Base-by-base conservation (phyloP, 2,888 invertebrate genomes). In the Luperina nickerlii region DNA sequence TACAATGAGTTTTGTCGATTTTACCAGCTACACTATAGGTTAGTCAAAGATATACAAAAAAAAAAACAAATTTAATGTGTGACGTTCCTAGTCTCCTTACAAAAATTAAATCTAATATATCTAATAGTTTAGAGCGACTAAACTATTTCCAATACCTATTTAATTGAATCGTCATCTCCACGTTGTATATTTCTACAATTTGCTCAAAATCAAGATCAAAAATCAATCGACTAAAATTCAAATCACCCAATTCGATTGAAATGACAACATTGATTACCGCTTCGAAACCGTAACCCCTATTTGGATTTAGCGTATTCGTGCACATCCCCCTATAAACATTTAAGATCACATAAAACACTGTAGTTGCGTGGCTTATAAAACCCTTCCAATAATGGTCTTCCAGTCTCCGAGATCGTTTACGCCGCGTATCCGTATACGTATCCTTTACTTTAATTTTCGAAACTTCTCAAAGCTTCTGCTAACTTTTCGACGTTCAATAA, bases 371-470 rank as follows among this genome's bases (percentile, higher is more conserved):
- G 84, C 87, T 87, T 90, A 89, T 88, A 90, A 91, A 92, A 89
- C 87, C 89, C 88, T 90, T 90, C 87, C 77, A 88, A 89, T 89
- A 90, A 91, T 89, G 89, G 82, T 86, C 87, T 88, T 85, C 70
- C 79, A 65, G 48, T n/a, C 54, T 74, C 18, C 27, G 38, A 84
- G 84, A 82, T 81, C 87, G 82, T 90, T 91, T 89, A 91, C 78
- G 72, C 83, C 84, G 88, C 90, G 83, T 91, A 90, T n/a, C n/a
- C n/a, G n/a, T n/a, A n/a, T n/a, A n/a, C n/a, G 92, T 91, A 83
- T 77, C 70, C 82, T 75, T 81, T 86, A 78, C 78, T 88, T 89
- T 90, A 89, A 91, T 92, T 90, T 84, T 81, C 18, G 71, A 72
- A 84, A 82, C 83, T 85, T 85, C 83, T 81, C 60, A 67, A 73